A percentile compares a stretch with the other conserved stretches of the same genome.
Evolutionary conservation across 1,140 invertebrate species (phyloP).

Genomic region (Drosophila azteca): DNA sequence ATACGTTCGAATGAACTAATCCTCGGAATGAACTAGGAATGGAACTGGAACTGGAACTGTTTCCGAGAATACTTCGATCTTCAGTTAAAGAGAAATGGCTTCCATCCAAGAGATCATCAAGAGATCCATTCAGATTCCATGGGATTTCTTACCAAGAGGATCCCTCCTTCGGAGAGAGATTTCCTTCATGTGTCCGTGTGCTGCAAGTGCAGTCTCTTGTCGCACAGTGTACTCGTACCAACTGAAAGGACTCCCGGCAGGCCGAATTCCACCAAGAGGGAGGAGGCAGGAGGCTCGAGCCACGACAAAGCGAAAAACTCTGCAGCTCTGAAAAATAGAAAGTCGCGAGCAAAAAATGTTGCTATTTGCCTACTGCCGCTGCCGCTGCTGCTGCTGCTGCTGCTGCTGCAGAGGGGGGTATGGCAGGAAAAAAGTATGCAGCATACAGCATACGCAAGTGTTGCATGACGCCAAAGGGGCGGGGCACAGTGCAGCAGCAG

Average conservation of each 20-base stretch:
- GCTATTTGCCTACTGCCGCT: slow-evolving; percentile 55
- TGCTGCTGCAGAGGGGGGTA: slow-evolving; percentile 37
- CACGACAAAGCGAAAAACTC: slow-evolving; percentile 45
- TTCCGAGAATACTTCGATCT: too few species aligned
- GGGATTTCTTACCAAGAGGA: too few species aligned
- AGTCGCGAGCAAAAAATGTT: slow-evolving; percentile 46
- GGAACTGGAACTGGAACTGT: not conserved
- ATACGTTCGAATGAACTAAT: slow-evolving; percentile 47
- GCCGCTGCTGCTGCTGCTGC: slow-evolving; percentile 16
- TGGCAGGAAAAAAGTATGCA: slow-evolving; percentile 41
- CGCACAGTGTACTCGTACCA: slow-evolving; percentile 27
- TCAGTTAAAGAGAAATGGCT: too few species aligned
- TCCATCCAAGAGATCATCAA: too few species aligned
- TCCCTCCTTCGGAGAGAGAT: too few species aligned
- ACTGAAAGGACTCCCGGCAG: not conserved
- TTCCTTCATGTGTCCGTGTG: too few species aligned
- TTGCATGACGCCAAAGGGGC: slow-evolving; percentile 65
- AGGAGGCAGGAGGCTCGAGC: not conserved
- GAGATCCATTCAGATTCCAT: too few species aligned
- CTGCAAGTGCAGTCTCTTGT: not conserved
- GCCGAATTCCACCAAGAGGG: too few species aligned
- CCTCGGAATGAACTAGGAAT: slow-evolving; percentile 22
- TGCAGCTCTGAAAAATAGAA: slow-evolving; percentile 56
- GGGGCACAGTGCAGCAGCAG: slow-evolving; percentile 49
- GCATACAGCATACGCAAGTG: slow-evolving; percentile 37